Percentiles rank a stretch among this genome's conserved stretches.
phyloP scores from a whole-genome alignment of 2,888 invertebrate genomes.

The Lucinisca nassula region DNA sequence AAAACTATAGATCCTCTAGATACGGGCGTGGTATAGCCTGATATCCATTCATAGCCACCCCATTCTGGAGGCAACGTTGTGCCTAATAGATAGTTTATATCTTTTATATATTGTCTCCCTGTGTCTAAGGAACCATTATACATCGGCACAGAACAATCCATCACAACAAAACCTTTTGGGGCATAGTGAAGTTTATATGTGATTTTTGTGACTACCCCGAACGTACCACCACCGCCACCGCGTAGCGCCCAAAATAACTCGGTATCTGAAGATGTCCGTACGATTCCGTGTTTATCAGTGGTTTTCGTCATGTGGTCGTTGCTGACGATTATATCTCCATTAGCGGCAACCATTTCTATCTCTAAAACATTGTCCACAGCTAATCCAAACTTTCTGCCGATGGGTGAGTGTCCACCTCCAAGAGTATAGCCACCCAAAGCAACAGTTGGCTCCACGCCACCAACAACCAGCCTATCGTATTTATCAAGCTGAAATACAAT shows the following conservation, averaged over 20 bases:
- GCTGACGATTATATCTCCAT: slow-evolving; percentile 39
- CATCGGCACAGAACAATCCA: slow-evolving; percentile 34
- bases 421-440: slow-evolving; percentile 78
- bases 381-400: slow-evolving; percentile 65
- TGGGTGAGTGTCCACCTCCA: slow-evolving; percentile 81
- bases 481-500: slow-evolving; percentile 63
- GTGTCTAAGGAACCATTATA: slow-evolving; percentile 11
- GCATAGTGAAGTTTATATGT: slow-evolving; percentile 60
- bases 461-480: slow-evolving; percentile 71
- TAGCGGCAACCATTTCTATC: slow-evolving; percentile 60
- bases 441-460: slow-evolving; percentile 79
- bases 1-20: slow-evolving; percentile 12
- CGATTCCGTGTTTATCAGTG: not conserved
- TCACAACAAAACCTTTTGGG: slow-evolving; percentile 32
- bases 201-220: slow-evolving; percentile 61
- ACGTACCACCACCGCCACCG: slow-evolving; percentile 72
- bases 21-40: not conserved
- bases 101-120: slow-evolving; percentile 28
- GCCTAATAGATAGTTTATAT: slow-evolving; percentile 31
- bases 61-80: slow-evolving; percentile 58
- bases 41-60: slow-evolving; percentile 55
- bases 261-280: slow-evolving; percentile 16
- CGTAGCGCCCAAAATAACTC: slow-evolving; percentile 74
- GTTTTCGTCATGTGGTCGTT: slow-evolving; percentile 28
- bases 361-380: slow-evolving; percentile 70